Conservation (phyloP, 2,113 vertebrate genomes). For the Bombycilla garrulus region DNA sequence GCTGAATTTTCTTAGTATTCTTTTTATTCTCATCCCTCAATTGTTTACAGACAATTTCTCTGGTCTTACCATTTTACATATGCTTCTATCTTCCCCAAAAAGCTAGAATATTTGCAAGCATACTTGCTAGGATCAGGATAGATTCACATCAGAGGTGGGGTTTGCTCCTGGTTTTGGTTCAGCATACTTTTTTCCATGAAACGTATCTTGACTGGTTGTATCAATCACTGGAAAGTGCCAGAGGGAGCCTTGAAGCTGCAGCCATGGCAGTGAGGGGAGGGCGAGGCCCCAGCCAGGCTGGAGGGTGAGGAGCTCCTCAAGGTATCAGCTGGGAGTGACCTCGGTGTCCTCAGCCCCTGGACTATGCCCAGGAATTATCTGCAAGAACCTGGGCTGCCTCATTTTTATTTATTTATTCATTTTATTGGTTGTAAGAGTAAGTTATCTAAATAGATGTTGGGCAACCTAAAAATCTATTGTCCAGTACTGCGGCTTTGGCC, state of each 20-base stretch:
- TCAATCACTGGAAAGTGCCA: neutral
- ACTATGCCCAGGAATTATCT: neutral
- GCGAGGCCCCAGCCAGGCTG: neutral
- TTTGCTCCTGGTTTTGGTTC: neutral
- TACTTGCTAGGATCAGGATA: neutral
- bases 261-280: neutral
- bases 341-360: neutral
- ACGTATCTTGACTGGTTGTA: neutral
- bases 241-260: neutral
- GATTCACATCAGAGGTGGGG: neutral
- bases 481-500: neutral
- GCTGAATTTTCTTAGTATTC: neutral
- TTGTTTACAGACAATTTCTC: neutral
- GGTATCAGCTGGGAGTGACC: accelerated
- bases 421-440: neutral
- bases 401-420: neutral
- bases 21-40: neutral
- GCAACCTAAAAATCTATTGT: neutral
- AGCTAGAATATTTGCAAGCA: neutral
- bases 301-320: neutral
- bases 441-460: neutral
- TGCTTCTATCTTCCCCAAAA: neutral
- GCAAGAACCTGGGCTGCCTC: neutral
- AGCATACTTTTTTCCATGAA: neutral
- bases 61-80: neutral